These are phyloP conservation scores for Drosophila serrata DNA, from an alignment of 1,140 invertebrate species.

Conservation along the genomic window DNA sequence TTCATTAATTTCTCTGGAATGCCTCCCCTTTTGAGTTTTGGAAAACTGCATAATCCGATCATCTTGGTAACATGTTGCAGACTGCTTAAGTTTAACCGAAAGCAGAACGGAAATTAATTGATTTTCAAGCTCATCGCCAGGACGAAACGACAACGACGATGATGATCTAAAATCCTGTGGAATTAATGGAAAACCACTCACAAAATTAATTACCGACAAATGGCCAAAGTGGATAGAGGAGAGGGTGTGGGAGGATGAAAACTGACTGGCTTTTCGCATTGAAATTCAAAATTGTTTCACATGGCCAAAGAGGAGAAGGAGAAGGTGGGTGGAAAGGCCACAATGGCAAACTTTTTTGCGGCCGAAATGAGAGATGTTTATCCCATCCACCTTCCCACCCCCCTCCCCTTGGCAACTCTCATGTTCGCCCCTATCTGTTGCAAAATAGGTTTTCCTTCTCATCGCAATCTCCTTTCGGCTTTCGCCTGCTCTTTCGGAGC, in stretches of 20 bases:
- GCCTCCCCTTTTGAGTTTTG: background rate
- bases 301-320: background rate
- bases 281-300: constrained; percentile 49
- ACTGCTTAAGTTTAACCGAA: background rate
- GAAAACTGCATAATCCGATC: constrained; percentile 9
- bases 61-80: constrained; percentile 63
- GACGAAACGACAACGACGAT: constrained; percentile 1
- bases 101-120: constrained; percentile 65
- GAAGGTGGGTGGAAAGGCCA: constrained; percentile 1
- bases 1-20: background rate
- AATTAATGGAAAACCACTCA: constrained; percentile 66
- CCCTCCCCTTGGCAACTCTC: background rate
- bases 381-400: background rate
- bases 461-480: constrained; percentile 18
- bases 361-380: constrained; percentile 38
- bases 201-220: constrained; percentile 69
- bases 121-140: constrained; percentile 41
- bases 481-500: constrained; percentile 11
- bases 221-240: constrained; percentile 11
- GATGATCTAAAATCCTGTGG: constrained; percentile 41
- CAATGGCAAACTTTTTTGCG: constrained; percentile 51
- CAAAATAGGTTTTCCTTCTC: constrained; percentile 41
- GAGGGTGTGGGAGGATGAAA: background rate
- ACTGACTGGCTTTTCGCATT: constrained; percentile 37
- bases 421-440: constrained; percentile 23